phyloP scores from a whole-genome alignment of 2,113 vertebrate species.

The Cyphomyrus discorhynchus region DNA sequence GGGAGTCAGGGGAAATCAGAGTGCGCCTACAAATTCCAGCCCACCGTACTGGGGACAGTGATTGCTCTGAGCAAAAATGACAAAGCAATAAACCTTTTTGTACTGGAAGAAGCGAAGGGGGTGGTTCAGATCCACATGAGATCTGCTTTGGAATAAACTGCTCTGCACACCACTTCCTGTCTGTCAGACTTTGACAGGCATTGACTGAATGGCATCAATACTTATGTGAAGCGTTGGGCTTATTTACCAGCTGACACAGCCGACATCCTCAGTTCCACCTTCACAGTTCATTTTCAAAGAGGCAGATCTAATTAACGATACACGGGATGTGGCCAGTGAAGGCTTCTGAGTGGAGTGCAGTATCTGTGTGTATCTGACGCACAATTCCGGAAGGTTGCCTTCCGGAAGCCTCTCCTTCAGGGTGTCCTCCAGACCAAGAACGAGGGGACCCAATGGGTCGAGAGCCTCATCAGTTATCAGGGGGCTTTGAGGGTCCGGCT shows the following conservation, averaged over 20 bases:
- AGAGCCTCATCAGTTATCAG: not conserved
- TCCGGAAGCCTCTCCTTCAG: not conserved
- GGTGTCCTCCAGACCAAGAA: not conserved
- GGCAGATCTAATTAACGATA: not conserved
- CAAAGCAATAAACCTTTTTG: not conserved
- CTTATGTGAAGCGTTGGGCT: not conserved
- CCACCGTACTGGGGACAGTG: not conserved
- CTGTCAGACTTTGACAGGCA: not conserved
- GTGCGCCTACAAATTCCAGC: not conserved
- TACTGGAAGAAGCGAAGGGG: not conserved
- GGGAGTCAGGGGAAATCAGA: not conserved
- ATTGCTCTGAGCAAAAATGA: not conserved
- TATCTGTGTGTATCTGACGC: not conserved
- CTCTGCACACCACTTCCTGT: not conserved
- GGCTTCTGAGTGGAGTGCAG: not conserved
- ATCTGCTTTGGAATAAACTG: not conserved
- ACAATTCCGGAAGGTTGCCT: not conserved
- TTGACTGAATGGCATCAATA: not conserved
- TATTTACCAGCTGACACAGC: not conserved
- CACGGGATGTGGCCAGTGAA: not conserved
- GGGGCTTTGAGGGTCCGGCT: not conserved
- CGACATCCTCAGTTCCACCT: not conserved
- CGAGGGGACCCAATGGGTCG: not conserved
- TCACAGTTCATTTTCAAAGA: conserved; percentile 6
- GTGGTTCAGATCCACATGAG: not conserved